Conservation (phyloP, 2,797 vertebrate genomes). For the Carduelis carduelis region DNA sequence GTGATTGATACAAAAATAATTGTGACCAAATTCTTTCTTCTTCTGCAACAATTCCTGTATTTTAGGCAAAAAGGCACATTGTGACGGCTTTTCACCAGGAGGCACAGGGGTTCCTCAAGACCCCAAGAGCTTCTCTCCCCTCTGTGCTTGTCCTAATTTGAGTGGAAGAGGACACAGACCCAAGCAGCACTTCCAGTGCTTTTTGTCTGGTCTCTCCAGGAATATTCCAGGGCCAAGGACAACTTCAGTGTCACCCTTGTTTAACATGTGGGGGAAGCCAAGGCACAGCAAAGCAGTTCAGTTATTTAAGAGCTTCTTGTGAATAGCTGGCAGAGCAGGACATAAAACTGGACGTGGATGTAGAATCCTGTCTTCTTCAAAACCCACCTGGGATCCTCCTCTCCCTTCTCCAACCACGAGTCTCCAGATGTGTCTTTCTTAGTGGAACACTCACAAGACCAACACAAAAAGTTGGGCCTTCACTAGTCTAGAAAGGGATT, state of each 20-base stretch:
- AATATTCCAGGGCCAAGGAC: not conserved
- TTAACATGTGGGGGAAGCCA: not conserved
- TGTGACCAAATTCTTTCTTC: not conserved
- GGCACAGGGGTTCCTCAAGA: not conserved
- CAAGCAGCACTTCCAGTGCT: not conserved
- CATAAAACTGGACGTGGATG: not conserved
- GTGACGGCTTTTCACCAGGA: not conserved
- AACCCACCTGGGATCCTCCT: not conserved
- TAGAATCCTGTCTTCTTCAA: not conserved
- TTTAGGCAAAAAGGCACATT: slow-evolving; percentile 70
- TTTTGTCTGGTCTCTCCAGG: not conserved
- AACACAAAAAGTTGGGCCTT: slow-evolving; percentile 25
- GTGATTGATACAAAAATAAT: slow-evolving; percentile 69
- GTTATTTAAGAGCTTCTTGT: slow-evolving; percentile 34
- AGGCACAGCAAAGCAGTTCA: slow-evolving; percentile 39
- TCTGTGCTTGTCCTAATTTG: not conserved
- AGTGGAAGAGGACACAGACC: not conserved
- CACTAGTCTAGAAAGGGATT: not conserved
- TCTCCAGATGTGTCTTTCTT: not conserved
- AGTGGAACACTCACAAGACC: not conserved
- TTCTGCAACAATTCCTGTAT: not conserved
- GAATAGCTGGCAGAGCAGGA: not conserved
- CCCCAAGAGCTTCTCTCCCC: not conserved
- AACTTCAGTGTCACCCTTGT: not conserved
- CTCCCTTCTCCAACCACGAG: not conserved